phyloP scores from a whole-genome alignment of 1,140 invertebrate genomes.

The Hyles euphorbiae region DNA sequence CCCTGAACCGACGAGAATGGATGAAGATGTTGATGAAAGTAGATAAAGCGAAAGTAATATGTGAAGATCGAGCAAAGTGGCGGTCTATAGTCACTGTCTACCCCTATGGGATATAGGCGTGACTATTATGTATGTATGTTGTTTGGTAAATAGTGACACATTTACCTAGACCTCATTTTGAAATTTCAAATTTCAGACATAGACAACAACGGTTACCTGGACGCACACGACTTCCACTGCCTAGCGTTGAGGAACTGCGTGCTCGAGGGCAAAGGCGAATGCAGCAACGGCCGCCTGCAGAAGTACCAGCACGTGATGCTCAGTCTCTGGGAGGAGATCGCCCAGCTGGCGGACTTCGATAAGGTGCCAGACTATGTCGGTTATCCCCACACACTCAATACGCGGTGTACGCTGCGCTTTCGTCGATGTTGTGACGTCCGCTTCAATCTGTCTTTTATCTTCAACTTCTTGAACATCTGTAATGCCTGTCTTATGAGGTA shows the following conservation, averaged over 20 bases:
- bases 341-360: constrained; percentile 88
- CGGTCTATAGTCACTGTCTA: no score
- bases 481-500: no score
- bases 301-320: constrained; percentile 89
- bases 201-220: constrained; percentile 88
- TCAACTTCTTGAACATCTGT: no score
- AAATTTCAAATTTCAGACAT: constrained; percentile 78
- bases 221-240: constrained; percentile 88
- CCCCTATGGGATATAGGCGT: no score
- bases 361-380: constrained; percentile 81
- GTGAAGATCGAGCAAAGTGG: no score
- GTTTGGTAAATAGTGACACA: no score
- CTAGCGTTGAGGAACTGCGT: constrained; percentile 87
- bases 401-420: constrained; percentile 36
- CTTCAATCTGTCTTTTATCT: no score
- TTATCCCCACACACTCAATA: constrained; percentile 43
- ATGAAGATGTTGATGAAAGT: no score
- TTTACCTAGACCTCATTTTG: no score
- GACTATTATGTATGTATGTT: no score
- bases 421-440: constrained; percentile 7
- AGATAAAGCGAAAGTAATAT: no score
- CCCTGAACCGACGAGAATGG: no score
- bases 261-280: constrained; percentile 88
- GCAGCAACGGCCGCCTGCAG: constrained; percentile 80
- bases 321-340: constrained; percentile 89